Percentiles rank a stretch among this genome's conserved stretches.
Conservation (phyloP, 2,113 vertebrate genomes). For the Malurus elegans region DNA sequence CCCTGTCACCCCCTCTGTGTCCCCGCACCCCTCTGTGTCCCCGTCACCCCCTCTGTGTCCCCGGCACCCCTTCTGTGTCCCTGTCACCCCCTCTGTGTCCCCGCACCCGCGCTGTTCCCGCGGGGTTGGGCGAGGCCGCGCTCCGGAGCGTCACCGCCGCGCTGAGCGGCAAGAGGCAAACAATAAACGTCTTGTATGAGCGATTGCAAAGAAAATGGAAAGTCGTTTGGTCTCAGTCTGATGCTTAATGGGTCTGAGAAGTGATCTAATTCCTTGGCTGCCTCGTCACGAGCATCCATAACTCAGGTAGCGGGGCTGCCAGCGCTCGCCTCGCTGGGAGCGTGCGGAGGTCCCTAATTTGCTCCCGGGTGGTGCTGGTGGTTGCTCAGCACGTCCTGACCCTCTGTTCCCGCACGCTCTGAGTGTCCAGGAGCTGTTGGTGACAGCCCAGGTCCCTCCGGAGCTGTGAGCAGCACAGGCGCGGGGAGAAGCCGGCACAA, state of each 20-base stretch:
- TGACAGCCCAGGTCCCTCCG: background rate
- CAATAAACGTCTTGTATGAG: constrained; percentile 58
- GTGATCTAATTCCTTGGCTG: constrained; percentile 13
- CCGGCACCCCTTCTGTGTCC: too few relatives aligned
- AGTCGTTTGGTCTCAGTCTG: background rate
- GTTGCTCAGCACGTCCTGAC: background rate
- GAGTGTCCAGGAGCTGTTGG: fast-evolving
- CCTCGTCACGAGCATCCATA: background rate
- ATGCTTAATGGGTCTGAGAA: constrained; percentile 17
- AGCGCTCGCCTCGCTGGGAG: fast-evolving
- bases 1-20: too few relatives aligned
- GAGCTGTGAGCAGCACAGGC: fast-evolving
- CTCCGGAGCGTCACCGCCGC: fast-evolving
- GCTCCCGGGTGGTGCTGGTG: background rate
- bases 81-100: too few relatives aligned
- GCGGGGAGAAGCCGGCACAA: background rate
- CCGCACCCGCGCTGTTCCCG: background rate
- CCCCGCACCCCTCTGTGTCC: too few relatives aligned
- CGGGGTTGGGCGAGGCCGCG: background rate
- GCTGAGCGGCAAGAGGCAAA: background rate
- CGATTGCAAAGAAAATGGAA: constrained; percentile 52
- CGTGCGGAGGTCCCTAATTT: background rate
- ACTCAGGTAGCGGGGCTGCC: background rate
- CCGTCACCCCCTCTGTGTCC: too few relatives aligned
- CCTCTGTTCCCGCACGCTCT: background rate